phyloP scores from a whole-genome alignment of 2,888 invertebrate genomes.

The Gibbula magus region DNA sequence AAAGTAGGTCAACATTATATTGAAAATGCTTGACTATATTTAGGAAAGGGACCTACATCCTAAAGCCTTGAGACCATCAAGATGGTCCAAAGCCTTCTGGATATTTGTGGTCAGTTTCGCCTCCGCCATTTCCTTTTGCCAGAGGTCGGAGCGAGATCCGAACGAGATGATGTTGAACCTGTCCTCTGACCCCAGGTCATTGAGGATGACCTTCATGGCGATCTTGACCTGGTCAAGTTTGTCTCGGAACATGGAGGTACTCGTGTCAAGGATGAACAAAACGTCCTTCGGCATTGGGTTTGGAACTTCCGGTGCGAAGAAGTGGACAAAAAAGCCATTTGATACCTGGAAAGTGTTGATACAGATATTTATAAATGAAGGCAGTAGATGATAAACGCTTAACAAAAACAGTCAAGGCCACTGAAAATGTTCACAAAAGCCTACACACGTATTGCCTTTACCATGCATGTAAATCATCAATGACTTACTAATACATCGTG shows the following conservation, averaged over 20 bases:
- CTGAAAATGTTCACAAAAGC: too few species aligned
- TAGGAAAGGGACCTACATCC: too few species aligned
- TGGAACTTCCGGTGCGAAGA: conserved; percentile 81
- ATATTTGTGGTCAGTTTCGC: not conserved
- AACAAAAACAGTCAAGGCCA: too few species aligned
- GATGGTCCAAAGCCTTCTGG: not conserved
- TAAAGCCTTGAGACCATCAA: too few species aligned
- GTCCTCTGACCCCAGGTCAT: conserved; percentile 49
- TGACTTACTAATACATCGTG: too few species aligned
- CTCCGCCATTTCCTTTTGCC: conserved; percentile 20
- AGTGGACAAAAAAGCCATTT: conserved; percentile 85
- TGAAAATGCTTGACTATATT: not conserved
- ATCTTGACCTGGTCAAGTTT: conserved; percentile 81
- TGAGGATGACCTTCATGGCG: conserved; percentile 52
- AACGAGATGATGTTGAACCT: conserved; percentile 51
- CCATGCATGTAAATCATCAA: too few species aligned
- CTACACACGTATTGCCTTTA: too few species aligned
- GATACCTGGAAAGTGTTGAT: conserved; percentile 63
- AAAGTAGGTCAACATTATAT: too few species aligned
- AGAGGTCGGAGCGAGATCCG: conserved; percentile 22
- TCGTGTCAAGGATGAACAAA: conserved; percentile 84
- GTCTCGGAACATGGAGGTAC: conserved; percentile 84
- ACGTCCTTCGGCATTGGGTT: conserved; percentile 78
- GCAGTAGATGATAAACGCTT: too few species aligned
- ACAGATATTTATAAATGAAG: not conserved